Conservation (phyloP, 2,888 invertebrate species). For the Ditula angustiorana region DNA sequence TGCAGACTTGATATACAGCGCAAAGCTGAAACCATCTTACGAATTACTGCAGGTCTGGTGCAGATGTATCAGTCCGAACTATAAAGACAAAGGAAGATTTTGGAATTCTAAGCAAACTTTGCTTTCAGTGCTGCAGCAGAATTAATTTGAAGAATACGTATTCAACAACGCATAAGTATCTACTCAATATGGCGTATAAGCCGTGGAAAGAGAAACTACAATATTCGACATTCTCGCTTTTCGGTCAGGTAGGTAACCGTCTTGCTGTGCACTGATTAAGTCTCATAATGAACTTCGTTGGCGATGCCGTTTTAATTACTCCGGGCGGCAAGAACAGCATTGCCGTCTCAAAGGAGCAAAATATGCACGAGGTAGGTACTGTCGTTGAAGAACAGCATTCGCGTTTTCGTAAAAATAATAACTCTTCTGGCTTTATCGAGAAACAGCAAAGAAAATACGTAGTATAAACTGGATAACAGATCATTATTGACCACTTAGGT, state of each 20-base stretch:
- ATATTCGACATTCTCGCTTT: slow-evolving; percentile 57
- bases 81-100: neutral
- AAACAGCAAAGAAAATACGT: slow-evolving; percentile 68
- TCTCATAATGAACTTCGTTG: slow-evolving; percentile 72
- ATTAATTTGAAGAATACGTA: neutral
- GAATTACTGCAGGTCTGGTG: slow-evolving; percentile 23
- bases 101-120: neutral
- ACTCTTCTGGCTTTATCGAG: slow-evolving; percentile 55
- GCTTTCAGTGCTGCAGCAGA: neutral
- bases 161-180: slow-evolving; percentile 33
- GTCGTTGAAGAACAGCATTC: slow-evolving; percentile 50
- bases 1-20: slow-evolving; percentile 25
- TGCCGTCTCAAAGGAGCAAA: slow-evolving; percentile 49
- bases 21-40: slow-evolving; percentile 16
- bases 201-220: slow-evolving; percentile 63
- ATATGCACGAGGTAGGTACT: slow-evolving; percentile 41
- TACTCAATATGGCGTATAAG: slow-evolving; percentile 45
- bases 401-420: slow-evolving; percentile 46
- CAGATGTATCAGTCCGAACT: neutral
- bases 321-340: slow-evolving; percentile 53
- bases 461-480: slow-evolving; percentile 75
- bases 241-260: slow-evolving; percentile 67
- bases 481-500: slow-evolving; percentile 83
- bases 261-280: slow-evolving; percentile 76
- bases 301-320: slow-evolving; percentile 76